Base-by-base conservation (phyloP, 2,888 invertebrate genomes). In the Dioctria linearis region DNA sequence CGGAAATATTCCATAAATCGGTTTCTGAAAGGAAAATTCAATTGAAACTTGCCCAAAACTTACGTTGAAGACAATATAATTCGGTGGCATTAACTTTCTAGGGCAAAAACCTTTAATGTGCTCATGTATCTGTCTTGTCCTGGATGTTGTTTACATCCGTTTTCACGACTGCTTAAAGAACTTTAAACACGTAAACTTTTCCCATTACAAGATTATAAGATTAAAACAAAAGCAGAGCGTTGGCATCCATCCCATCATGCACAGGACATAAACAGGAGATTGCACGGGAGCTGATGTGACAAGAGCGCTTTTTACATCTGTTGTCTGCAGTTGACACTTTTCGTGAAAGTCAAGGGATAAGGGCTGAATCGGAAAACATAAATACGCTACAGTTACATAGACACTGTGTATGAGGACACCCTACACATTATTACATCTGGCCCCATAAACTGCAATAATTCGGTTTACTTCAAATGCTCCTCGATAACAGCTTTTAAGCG, bases 391-490 rank as follows among this genome's bases (percentile, higher is more conserved):
- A 54, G 25, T 25, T 25, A 25, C 25, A 25, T 25, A 25, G 25
- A 25, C 25, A 2, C 25, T 25, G 25, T 25, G 25, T 25, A 25
- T 25, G 25, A 25, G 25, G 25, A 25, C 25, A 25, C 25, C 25
- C 25, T 25, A 25, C 25, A 57, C 42, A 59, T 59, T 59, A 49
- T 75, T 75, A 75, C 59, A 25, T 25, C 25, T 25, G 43, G n/a
- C 8, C 42, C 78, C 65, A 73, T 81, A 73, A 79, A 81, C 65
- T 78, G 81, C 75, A 79, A 75, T 69, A 66, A 66, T 79, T 79
- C 79, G 75, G 79, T 75, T 81, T 81, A 11, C 57, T 71, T 75
- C 67, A 81, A 81, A 75, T 65, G 75, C 75, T 79, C 63, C 61
- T 66, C 66, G 73, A 81, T 81, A 79, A 75, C 57, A 59, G 65